Evolutionary conservation across 2,888 invertebrate genomes (phyloP).

Genomic region (Leistus spinibarbis): DNA sequence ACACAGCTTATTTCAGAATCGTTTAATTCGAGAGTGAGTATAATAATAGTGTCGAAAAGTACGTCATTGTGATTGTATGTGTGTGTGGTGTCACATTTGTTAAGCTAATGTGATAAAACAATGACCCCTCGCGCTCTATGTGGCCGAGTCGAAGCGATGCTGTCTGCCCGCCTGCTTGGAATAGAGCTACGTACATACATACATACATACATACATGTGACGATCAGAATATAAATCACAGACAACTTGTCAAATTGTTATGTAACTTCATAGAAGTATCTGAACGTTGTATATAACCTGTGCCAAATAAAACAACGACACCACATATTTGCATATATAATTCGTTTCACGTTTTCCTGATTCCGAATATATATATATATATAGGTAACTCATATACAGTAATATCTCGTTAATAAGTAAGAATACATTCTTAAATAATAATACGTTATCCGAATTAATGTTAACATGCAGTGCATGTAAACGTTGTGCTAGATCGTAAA

Average conservation of each 20-base stretch:
- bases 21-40: constrained; percentile 17
- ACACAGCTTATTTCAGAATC: neutral
- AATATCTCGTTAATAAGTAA: no score
- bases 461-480: no score
- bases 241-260: neutral
- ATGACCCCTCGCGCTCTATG: constrained; percentile 21
- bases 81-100: constrained; percentile 19
- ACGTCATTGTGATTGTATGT: no score
- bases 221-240: neutral
- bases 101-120: constrained; percentile 31
- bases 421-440: no score
- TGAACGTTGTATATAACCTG: no score
- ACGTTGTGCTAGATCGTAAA: no score
- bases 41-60: constrained; percentile 16
- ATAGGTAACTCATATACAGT: no score
- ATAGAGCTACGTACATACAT: neutral
- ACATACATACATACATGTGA: neutral
- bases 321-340: no score
- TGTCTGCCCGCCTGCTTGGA: neutral
- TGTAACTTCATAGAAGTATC: neutral
- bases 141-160: neutral
- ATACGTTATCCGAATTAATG: no score
- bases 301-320: no score
- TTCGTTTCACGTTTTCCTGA: no score
- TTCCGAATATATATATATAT: no score